Evolutionary conservation across 2,888 invertebrate species (phyloP).

Genomic region (Lepidochrysops patricia): DNA sequence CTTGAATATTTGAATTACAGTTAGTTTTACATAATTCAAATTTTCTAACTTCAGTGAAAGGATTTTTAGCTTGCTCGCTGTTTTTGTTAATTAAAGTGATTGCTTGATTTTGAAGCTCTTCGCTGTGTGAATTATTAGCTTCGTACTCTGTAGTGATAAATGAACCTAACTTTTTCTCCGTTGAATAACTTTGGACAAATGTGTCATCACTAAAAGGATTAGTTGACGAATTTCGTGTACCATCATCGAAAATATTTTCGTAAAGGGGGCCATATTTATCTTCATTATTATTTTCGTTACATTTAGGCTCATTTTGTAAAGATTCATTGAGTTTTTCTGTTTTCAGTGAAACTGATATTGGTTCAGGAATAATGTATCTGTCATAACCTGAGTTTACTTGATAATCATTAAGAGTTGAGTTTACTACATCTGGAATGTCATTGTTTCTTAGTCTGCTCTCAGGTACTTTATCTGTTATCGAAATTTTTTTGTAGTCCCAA

Average conservation of each 20-base stretch:
- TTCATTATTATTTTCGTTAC: slow-evolving; percentile 30
- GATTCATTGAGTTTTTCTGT: slow-evolving; percentile 40
- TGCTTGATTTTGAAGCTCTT: slow-evolving; percentile 33
- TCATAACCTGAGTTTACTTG: slow-evolving; percentile 39
- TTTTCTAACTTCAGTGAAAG: slow-evolving; percentile 17
- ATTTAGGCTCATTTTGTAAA: slow-evolving; percentile 9
- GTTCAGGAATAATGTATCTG: slow-evolving; percentile 56
- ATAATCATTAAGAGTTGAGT: slow-evolving; percentile 54
- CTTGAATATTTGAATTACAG: background rate
- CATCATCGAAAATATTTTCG: slow-evolving; percentile 37
- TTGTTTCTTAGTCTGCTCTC: slow-evolving; percentile 29
- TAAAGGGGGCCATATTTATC: slow-evolving; percentile 32
- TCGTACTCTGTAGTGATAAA: slow-evolving; percentile 56
- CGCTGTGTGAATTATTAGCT: slow-evolving; percentile 53
- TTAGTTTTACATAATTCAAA: background rate
- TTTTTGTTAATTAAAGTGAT: slow-evolving; percentile 16
- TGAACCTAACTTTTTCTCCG: slow-evolving; percentile 45
- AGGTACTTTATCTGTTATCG: slow-evolving; percentile 27
- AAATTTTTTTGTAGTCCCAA: slow-evolving; percentile 31
- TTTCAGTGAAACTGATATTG: slow-evolving; percentile 49
- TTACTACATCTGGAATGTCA: slow-evolving; percentile 61
- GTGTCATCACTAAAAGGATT: slow-evolving; percentile 52
- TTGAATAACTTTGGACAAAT: slow-evolving; percentile 38
- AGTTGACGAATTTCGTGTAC: slow-evolving; percentile 34
- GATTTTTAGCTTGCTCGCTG: slow-evolving; percentile 16